A percentile compares a stretch with the other conserved stretches of the same genome.
Conservation (phyloP, 2,113 vertebrate genomes). For the Vulpes vulpes region DNA sequence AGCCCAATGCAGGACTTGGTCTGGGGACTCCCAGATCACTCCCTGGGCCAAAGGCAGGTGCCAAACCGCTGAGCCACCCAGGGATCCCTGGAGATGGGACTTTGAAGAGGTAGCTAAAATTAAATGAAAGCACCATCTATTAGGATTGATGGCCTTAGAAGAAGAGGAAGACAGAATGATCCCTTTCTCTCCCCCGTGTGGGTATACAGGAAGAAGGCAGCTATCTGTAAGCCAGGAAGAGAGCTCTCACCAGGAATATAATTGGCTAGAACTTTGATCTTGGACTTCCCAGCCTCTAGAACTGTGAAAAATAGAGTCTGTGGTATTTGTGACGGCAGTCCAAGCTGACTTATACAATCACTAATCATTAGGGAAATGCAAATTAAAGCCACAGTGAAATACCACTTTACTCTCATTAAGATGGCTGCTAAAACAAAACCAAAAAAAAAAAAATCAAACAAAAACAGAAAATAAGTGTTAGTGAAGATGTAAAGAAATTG, state of each 20-base stretch:
- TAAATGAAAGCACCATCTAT: background rate
- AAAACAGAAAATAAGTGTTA: slow-evolving; percentile 33
- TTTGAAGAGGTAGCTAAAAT: background rate
- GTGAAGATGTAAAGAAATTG: background rate
- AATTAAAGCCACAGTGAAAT: background rate
- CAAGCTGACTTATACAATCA: background rate
- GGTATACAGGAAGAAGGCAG: background rate
- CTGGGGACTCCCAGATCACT: no score
- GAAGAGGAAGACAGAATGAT: background rate
- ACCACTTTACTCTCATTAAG: background rate
- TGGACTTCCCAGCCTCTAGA: background rate
- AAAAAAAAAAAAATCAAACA: background rate
- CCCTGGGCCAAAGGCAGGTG: no score
- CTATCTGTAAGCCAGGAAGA: background rate
- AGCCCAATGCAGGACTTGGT: no score
- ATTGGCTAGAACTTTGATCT: background rate
- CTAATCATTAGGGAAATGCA: background rate
- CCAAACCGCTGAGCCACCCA: no score
- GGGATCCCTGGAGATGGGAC: background rate
- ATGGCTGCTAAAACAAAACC: background rate
- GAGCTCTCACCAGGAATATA: background rate
- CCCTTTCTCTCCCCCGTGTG: background rate
- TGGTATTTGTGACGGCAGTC: background rate
- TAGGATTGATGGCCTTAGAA: background rate
- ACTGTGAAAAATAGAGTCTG: background rate